These are phyloP conservation scores for Brienomyrus brachyistius DNA, from an alignment of 2,113 vertebrate genomes.

Conservation along the genomic window DNA sequence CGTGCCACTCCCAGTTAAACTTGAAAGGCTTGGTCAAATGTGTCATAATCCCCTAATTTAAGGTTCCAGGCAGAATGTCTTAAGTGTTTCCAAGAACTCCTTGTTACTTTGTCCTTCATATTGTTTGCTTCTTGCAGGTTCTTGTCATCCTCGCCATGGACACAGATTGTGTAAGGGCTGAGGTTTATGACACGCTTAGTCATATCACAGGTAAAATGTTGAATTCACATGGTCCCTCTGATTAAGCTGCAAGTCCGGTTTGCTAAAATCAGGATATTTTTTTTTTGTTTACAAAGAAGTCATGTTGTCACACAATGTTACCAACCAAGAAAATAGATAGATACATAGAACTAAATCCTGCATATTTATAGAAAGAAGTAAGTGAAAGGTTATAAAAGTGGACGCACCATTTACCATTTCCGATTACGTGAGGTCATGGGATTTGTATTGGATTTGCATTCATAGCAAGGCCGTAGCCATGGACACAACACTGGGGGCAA, in stretches of 20 bases:
- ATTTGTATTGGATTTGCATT: background rate
- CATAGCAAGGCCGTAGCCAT: background rate
- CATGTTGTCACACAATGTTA: background rate
- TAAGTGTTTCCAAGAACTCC: background rate
- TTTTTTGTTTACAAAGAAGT: background rate
- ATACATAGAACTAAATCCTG: background rate
- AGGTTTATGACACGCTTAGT: slow-evolving; percentile 56
- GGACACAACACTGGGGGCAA: background rate
- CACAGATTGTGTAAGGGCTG: slow-evolving; percentile 50
- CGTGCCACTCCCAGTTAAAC: background rate
- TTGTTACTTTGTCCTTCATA: background rate
- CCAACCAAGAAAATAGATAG: background rate
- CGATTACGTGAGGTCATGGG: background rate
- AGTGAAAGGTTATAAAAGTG: background rate
- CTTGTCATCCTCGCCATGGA: slow-evolving; percentile 51
- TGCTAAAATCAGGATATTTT: background rate
- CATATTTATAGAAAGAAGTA: background rate
- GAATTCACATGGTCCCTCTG: background rate
- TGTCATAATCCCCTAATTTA: background rate
- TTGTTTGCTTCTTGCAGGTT: slow-evolving; percentile 41
- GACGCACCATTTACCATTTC: background rate
- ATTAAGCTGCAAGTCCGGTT: background rate
- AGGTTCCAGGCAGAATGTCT: background rate
- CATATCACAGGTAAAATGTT: slow-evolving; percentile 60
- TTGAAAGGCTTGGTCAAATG: background rate